phyloP scores from a whole-genome alignment of 2,888 invertebrate species.

The Urechis unicinctus region DNA sequence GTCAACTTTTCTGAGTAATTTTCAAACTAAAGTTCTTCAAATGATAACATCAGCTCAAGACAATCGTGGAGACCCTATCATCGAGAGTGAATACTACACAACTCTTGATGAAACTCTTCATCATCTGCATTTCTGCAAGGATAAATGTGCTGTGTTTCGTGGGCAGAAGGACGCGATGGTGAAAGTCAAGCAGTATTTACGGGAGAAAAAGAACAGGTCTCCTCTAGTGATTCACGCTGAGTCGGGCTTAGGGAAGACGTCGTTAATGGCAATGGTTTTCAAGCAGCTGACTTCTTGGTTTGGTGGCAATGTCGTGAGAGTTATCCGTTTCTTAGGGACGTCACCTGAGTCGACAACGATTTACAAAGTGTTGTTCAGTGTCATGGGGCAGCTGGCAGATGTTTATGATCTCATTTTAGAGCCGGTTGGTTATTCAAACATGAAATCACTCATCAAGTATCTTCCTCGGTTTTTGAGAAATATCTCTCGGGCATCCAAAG shows the following conservation, averaged over 20 bases:
- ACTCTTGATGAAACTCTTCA: slow-evolving; percentile 35
- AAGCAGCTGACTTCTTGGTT: slow-evolving; percentile 12
- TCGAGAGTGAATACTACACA: slow-evolving; percentile 29
- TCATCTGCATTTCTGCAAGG: slow-evolving; percentile 35
- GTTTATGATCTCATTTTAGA: slow-evolving; percentile 28
- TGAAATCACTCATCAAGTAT: slow-evolving; percentile 24
- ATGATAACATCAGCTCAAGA: slow-evolving; percentile 25
- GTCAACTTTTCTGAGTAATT: slow-evolving; percentile 26
- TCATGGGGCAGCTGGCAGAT: slow-evolving; percentile 25
- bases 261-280: slow-evolving; percentile 16
- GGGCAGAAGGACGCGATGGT: slow-evolving; percentile 32
- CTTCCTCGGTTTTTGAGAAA: slow-evolving; percentile 31
- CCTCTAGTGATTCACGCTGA: slow-evolving; percentile 8
- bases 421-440: slow-evolving; percentile 28
- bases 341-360: slow-evolving; percentile 23
- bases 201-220: neutral
- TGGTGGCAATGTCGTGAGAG: slow-evolving; percentile 11
- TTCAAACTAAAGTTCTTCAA: slow-evolving; percentile 22
- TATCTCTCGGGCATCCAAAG: slow-evolving; percentile 24
- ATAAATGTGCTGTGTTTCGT: slow-evolving; percentile 37
- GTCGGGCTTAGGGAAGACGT: slow-evolving; percentile 20
- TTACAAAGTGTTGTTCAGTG: slow-evolving; percentile 17
- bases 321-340: slow-evolving; percentile 29
- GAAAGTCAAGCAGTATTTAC: slow-evolving; percentile 2
- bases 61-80: slow-evolving; percentile 21